Conservation (phyloP, 2,113 vertebrate species). For the Phaetusa simplex region DNA sequence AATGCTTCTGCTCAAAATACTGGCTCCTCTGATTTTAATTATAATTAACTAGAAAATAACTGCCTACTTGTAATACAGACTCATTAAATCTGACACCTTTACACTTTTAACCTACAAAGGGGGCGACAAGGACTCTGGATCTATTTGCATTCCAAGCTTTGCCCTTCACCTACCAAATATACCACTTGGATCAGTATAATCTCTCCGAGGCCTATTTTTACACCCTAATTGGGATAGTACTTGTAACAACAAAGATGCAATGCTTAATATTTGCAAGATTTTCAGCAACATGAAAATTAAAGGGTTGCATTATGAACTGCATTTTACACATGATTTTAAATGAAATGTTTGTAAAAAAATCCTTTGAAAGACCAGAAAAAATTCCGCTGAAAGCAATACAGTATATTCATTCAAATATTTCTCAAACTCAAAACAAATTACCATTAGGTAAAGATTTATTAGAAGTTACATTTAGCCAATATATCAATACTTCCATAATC, state of each 20-base stretch:
- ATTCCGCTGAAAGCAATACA: background rate
- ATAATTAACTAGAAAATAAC: slow-evolving; percentile 14
- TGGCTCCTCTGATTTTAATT: background rate
- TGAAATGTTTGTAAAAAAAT: background rate
- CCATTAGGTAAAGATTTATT: background rate
- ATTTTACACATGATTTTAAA: background rate
- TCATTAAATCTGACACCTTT: slow-evolving; percentile 27
- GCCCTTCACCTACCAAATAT: background rate
- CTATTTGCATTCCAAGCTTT: background rate
- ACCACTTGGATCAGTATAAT: background rate
- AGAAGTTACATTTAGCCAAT: background rate
- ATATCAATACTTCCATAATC: background rate
- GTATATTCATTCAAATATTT: background rate
- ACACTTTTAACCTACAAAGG: slow-evolving; percentile 27
- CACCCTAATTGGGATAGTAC: background rate
- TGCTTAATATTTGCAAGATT: background rate
- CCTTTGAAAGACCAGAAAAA: background rate
- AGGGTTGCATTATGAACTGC: background rate
- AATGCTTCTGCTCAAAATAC: background rate
- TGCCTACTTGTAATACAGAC: background rate
- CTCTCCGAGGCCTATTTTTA: background rate
- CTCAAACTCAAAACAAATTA: background rate
- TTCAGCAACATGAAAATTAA: background rate
- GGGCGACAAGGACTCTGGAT: background rate
- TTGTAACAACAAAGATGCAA: background rate